Percentiles rank a stretch among this genome's conserved stretches.
phyloP scores from a whole-genome alignment of 2,113 vertebrate genomes.

The Megaceryle torquata region DNA sequence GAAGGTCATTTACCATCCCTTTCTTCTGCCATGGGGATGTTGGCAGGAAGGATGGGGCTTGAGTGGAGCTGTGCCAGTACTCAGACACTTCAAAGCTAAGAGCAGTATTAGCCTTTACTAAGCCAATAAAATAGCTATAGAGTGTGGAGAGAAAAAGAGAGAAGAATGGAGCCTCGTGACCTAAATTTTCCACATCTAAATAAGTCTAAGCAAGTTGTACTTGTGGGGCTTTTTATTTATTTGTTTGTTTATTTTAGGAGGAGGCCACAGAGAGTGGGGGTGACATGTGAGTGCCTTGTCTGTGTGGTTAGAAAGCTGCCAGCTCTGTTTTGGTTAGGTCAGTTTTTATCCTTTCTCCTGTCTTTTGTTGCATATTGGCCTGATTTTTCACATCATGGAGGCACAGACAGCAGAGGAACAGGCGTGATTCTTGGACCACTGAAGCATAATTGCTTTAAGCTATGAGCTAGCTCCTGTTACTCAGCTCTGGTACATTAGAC shows the following conservation, averaged over 20 bases:
- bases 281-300: background rate
- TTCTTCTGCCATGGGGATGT: background rate
- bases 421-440: background rate
- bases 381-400: background rate
- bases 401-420: background rate
- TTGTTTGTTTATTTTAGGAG: background rate
- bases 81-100: background rate
- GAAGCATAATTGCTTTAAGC: background rate
- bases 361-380: background rate
- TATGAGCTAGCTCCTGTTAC: background rate
- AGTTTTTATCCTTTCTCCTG: background rate
- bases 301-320: background rate
- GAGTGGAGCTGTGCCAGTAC: background rate
- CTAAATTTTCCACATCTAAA: background rate
- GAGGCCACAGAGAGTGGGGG: background rate
- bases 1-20: background rate
- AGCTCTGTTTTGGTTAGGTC: background rate
- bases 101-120: background rate
- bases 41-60: background rate
- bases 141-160: background rate
- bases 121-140: background rate
- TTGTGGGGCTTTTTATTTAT: background rate
- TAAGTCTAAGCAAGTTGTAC: background rate
- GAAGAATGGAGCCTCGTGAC: background rate
- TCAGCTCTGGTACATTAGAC: background rate